Evolutionary conservation across 2,113 vertebrate genomes (phyloP).

Genomic region (Actenoides lindsayi): DNA sequence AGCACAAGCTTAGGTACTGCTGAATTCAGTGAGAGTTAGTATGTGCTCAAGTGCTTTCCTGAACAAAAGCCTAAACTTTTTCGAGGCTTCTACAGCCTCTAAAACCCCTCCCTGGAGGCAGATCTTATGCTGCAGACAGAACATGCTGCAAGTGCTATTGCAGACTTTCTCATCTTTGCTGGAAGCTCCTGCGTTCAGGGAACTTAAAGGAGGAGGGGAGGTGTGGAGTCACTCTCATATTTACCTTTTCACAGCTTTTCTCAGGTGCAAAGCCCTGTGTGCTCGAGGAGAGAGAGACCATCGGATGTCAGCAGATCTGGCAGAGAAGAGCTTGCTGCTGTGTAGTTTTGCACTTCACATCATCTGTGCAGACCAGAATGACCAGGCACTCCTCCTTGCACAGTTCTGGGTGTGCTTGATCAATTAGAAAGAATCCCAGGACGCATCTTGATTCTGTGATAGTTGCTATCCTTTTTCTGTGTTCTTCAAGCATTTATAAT

Average conservation of each 20-base stretch:
- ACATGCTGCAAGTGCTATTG: background rate
- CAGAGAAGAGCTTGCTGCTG: background rate
- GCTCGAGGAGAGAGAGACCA: background rate
- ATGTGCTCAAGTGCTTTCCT: background rate
- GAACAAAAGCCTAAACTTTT: background rate
- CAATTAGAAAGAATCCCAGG: background rate
- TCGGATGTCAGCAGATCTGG: background rate
- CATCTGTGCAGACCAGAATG: background rate
- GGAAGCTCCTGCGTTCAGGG: background rate
- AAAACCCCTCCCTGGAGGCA: background rate
- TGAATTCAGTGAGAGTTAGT: background rate
- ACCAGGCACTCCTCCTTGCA: background rate
- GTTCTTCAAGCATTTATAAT: background rate
- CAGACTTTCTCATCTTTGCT: background rate
- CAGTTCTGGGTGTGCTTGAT: background rate
- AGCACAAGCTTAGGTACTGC: background rate
- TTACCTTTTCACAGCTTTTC: background rate
- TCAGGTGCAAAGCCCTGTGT: background rate
- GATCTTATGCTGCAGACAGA: background rate
- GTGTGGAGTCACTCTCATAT: background rate
- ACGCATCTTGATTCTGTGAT: accelerated
- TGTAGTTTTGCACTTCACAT: background rate
- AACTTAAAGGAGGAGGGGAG: background rate
- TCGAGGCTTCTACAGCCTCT: background rate
- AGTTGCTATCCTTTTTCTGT: background rate